Evolutionary conservation across 2,888 invertebrate genomes (phyloP), one percentile per base, ranked within the genome.

Genomic region (Lissonota sp.): DNA sequence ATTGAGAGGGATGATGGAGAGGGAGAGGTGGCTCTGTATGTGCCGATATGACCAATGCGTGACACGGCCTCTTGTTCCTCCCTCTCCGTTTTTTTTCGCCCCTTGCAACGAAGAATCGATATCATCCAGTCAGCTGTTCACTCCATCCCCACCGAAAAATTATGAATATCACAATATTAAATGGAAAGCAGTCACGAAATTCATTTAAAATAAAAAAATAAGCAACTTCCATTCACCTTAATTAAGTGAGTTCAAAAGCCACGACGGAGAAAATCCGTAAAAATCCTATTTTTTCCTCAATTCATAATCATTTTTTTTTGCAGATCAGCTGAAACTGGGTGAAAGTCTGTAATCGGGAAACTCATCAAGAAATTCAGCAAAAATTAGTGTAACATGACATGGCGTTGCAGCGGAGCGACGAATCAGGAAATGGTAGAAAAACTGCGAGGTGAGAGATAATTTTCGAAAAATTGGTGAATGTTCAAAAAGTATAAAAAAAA

Each of bases 321-420:
- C 60, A 76, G 75, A 40, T 14, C 16, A 74, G 46, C 42, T 39
- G 63, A 42, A 7, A 71, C 62, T 69, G 3, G 57, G 12, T 14
- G 44, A 51, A 53, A 14, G 2, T 6, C 12, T 3, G 26, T 3
- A 26, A 3, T 3, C 26, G 26, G 26, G 26, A 26, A 26, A 26
- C 26, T 26, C 26, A 2, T 26, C 26, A 26, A 26, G 26, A 26
- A 26, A 2, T 26, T 26, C 26, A 26, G 26, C 26, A 12, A 16
- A 60, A 62, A 76, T 72, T 69, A 26, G 10, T 55, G 63, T 67
- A 88, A 79, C 71, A 98, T 98, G 98, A 98, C 98, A 92, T 98
- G 98, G 98, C 94, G 97, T 88, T 98, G 98, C 86, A 96, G 96
- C 90, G 98, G 98, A 53, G 94, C 94, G 85, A 96, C 95, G 85